These are phyloP conservation scores for Torymus aiolomorphi DNA, from an alignment of 2,888 invertebrate species.

Conservation along the genomic window DNA sequence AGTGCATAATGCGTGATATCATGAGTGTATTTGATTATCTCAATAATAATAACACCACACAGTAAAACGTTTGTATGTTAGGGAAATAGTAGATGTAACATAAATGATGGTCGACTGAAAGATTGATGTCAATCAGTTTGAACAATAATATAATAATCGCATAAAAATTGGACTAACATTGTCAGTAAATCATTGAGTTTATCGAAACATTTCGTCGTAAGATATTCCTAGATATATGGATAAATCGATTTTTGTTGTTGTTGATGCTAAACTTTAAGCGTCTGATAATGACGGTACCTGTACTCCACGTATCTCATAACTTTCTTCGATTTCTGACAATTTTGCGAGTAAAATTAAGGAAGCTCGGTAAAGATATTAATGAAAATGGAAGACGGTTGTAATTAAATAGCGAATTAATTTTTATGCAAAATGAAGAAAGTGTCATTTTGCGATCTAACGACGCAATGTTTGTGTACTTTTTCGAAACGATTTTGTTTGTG, in stretches of 20 bases:
- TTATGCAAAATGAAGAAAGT: slow-evolving; percentile 36
- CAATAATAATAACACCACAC: slow-evolving; percentile 62
- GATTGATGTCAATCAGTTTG: slow-evolving; percentile 49
- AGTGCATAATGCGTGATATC: slow-evolving; percentile 63
- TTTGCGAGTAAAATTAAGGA: slow-evolving; percentile 40
- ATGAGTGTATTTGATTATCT: slow-evolving; percentile 64
- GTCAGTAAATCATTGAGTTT: slow-evolving; percentile 45
- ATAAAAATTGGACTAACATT: slow-evolving; percentile 45
- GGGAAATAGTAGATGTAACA: slow-evolving; percentile 67
- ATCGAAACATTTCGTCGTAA: slow-evolving; percentile 35
- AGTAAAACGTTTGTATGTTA: slow-evolving; percentile 67
- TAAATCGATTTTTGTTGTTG: slow-evolving; percentile 63
- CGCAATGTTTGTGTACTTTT: slow-evolving; percentile 52
- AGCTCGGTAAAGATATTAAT: not conserved
- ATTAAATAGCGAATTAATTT: slow-evolving; percentile 45
- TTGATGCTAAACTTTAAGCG: slow-evolving; percentile 61
- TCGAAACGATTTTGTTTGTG: slow-evolving; percentile 36
- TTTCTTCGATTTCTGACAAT: slow-evolving; percentile 61
- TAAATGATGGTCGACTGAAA: slow-evolving; percentile 60
- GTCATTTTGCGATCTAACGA: slow-evolving; percentile 44
- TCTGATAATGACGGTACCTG: slow-evolving; percentile 66
- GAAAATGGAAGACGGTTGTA: slow-evolving; percentile 46
- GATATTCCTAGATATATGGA: slow-evolving; percentile 56
- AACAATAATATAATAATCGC: slow-evolving; percentile 51
- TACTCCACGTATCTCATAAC: slow-evolving; percentile 68